A percentile compares a stretch with the other conserved stretches of the same genome.
phyloP scores from a whole-genome alignment of 2,113 vertebrate species.

The Nyctereutes procyonoides region DNA sequence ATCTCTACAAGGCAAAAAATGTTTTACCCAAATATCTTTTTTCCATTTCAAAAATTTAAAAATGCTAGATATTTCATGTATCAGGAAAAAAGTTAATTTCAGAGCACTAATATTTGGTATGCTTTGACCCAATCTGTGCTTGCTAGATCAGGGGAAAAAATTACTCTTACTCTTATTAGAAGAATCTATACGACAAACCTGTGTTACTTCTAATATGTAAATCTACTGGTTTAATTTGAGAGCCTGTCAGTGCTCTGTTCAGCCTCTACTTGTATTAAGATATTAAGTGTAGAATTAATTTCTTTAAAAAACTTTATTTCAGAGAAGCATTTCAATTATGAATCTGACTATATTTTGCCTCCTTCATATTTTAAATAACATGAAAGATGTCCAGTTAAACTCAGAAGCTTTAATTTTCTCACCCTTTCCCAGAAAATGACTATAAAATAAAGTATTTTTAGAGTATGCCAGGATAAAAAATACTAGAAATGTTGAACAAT shows the following conservation, averaged over 20 bases:
- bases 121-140: background rate
- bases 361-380: background rate
- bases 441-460: background rate
- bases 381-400: background rate
- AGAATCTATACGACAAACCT: background rate
- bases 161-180: background rate
- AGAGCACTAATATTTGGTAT: background rate
- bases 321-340: background rate
- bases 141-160: background rate
- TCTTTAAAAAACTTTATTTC: background rate
- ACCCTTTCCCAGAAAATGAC: background rate
- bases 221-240: background rate
- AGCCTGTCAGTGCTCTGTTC: background rate
- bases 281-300: background rate
- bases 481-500: background rate
- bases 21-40: background rate
- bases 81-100: background rate
- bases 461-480: constrained; percentile 14
- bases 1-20: background rate
- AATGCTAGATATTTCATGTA: background rate
- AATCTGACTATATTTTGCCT: background rate
- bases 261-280: background rate
- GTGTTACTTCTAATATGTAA: background rate
- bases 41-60: background rate
- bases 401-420: background rate